Conservation (phyloP, 1,140 invertebrate species). For the Heterodera carotae region DNA sequence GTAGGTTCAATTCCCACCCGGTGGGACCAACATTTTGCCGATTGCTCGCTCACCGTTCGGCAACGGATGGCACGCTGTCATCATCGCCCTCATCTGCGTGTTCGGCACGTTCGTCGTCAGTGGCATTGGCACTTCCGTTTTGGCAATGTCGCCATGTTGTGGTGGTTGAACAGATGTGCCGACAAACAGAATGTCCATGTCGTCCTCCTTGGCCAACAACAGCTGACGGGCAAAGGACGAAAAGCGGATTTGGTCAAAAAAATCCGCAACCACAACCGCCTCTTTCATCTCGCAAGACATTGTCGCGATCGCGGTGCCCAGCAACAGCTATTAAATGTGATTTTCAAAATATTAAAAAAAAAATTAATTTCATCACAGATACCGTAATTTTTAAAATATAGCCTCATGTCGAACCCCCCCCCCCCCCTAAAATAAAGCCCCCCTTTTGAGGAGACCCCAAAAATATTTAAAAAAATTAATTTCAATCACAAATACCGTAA, state of each 20-base stretch:
- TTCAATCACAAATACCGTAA: too few relatives aligned
- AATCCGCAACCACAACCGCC: conserved; percentile 63
- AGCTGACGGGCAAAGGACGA: conserved; percentile 20
- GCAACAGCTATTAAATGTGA: conserved; percentile 37
- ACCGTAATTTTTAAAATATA: too few relatives aligned
- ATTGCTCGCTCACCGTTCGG: too few relatives aligned
- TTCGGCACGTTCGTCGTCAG: not conserved
- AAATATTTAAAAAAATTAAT: too few relatives aligned
- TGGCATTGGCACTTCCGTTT: not conserved
- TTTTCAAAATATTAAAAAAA: not conserved
- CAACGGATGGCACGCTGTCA: too few relatives aligned
- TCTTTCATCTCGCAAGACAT: conserved; percentile 65
- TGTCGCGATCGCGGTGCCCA: conserved; percentile 63
- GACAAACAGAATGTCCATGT: not conserved
- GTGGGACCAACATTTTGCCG: too few relatives aligned
- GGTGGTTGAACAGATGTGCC: not conserved
- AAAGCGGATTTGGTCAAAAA: conserved; percentile 48
- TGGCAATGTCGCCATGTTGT: not conserved
- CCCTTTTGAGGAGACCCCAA: too few relatives aligned
- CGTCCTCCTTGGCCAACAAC: conserved; percentile 16
- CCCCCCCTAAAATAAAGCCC: too few relatives aligned
- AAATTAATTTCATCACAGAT: too few relatives aligned
- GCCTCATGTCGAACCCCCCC: too few relatives aligned
- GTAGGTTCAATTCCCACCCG: too few relatives aligned
- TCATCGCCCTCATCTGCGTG: too few relatives aligned